Conservation (phyloP, 2,113 vertebrate species). For the Tachuris rubrigastra region DNA sequence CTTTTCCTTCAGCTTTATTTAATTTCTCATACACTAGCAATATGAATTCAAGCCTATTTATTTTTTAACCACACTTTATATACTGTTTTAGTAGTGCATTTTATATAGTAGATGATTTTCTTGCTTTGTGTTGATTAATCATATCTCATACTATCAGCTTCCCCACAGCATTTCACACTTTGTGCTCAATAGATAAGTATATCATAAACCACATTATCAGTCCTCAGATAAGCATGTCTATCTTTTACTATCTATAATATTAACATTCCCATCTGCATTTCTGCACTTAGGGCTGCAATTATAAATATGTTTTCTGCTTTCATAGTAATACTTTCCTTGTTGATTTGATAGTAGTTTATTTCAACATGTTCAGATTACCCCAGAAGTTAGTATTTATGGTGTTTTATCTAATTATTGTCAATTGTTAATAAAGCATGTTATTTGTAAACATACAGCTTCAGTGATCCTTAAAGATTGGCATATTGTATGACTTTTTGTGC, state of each 20-base stretch:
- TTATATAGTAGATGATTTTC: neutral
- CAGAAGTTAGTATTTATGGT: neutral
- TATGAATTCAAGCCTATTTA: neutral
- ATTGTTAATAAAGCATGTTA: neutral
- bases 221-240: neutral
- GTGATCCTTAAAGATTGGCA: neutral
- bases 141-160: neutral
- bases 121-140: conserved; percentile 16
- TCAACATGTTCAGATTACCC: neutral
- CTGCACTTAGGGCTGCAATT: neutral
- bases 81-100: neutral
- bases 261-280: neutral
- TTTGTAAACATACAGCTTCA: neutral
- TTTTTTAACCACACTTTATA: neutral
- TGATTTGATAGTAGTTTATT: neutral
- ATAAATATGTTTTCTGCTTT: neutral
- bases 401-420: neutral
- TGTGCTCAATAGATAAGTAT: neutral
- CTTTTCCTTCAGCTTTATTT: neutral
- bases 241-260: neutral
- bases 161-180: neutral
- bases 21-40: neutral
- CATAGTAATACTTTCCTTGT: neutral
- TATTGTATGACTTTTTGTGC: neutral
- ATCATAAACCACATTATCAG: neutral